Evolutionary conservation across 2,797 vertebrate species (phyloP), one percentile per base, ranked within the genome.

Genomic region (Alcedo quadribrachys): DNA sequence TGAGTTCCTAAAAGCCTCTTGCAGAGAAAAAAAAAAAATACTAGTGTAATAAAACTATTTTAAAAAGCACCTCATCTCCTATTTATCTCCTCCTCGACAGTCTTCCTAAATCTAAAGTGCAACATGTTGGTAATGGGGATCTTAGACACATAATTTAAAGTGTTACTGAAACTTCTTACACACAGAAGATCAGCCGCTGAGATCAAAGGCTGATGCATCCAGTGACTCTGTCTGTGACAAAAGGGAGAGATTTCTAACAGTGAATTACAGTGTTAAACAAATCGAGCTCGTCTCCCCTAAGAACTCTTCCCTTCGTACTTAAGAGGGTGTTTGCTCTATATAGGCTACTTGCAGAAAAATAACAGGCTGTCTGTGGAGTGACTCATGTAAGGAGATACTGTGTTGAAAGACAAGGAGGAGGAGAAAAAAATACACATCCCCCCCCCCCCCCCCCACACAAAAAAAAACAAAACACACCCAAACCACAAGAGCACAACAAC

Each of bases 181-280:
- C 5, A 20, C 43, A 14, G 89, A 84, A 88, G 71, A 96, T 94
- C 43, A 25, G 88, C 86, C 2, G 9, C 45, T 28, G 91, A 92
- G 94, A 95, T 95, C 87, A 95, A 95, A 97, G 95, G 93, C 96
- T 95, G 90, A 96, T 15, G 70, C 87, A 62, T 83, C 69, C 94
- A 69, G 78, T 63, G 89, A 91, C 95, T 95, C 92, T 83, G 88
- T 17, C 84, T 66, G 77, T 77, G 96, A 97, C 95, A 96, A 95
- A 94, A 94, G 91, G 73, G 60, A 90, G 88, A 92, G 90, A 73
- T 75, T 82, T 62, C 81, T 67, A 50, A 53, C 85, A 77, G 79
- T 92, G 94, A 87, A 42, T 89, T 94, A 57, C 89, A 88, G 93
- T 78, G 81, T 97, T 92, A 95, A 93, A 93, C 96, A 97, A 95